Conservation (phyloP, 2,888 invertebrate species). For the Chironomus riparius region DNA sequence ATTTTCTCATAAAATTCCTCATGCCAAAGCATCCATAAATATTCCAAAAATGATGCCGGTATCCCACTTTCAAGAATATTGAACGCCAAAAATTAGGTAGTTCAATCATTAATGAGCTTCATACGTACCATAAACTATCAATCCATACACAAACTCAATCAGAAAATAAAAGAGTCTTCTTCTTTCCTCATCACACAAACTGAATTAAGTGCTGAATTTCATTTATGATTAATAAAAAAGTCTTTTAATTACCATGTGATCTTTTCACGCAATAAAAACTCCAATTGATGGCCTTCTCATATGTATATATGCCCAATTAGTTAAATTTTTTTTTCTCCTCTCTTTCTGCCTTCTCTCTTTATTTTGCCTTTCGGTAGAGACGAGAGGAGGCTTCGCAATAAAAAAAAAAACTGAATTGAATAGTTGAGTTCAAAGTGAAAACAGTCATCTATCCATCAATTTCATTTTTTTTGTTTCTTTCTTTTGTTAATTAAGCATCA, state of each 20-base stretch:
- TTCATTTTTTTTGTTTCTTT: not conserved
- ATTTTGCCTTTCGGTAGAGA: not conserved
- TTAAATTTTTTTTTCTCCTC: not conserved
- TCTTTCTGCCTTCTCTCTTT: not conserved
- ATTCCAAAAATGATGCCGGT: too few relatives aligned
- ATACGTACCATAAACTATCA: not conserved
- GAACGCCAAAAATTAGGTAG: not conserved
- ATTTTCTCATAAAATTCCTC: too few relatives aligned
- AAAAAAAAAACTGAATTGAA: conserved; percentile 15
- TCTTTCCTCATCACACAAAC: not conserved
- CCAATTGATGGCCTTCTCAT: conserved; percentile 22
- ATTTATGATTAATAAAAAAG: conserved; percentile 22
- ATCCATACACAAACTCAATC: not conserved
- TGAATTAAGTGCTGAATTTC: conserved; percentile 22
- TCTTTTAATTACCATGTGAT: conserved; percentile 22
- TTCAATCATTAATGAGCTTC: not conserved
- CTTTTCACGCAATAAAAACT: conserved; percentile 22
- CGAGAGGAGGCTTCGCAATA: not conserved
- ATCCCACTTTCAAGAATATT: too few relatives aligned
- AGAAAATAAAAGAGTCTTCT: not conserved
- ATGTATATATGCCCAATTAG: conserved; percentile 18
- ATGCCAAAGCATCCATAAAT: too few relatives aligned
- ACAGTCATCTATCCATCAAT: conserved; percentile 19
- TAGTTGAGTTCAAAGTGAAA: conserved; percentile 19
- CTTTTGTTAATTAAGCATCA: conserved; percentile 23